Evolutionary conservation across 2,797 vertebrate genomes (phyloP).

Genomic region (Glyptemys insculpta): DNA sequence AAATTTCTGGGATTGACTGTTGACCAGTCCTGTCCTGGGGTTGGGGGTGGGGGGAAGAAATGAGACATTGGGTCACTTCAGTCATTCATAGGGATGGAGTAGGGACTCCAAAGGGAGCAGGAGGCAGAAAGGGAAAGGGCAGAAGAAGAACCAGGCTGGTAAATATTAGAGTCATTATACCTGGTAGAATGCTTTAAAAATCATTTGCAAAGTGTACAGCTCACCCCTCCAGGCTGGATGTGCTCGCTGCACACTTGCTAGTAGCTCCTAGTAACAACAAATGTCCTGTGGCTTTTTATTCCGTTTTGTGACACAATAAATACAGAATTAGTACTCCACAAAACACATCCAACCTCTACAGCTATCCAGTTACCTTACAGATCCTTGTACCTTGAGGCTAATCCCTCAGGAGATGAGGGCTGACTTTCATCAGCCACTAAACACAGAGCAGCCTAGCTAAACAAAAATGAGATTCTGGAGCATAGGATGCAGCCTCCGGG

Average conservation of each 20-base stretch:
- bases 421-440: not conserved
- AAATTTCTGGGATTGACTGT: not conserved
- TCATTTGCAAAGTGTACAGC: not conserved
- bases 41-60: not conserved
- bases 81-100: not conserved
- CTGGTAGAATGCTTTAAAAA: not conserved
- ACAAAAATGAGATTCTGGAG: not conserved
- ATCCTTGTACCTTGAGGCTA: not conserved
- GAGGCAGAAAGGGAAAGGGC: not conserved
- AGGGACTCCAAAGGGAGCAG: not conserved
- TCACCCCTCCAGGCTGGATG: not conserved
- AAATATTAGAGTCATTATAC: not conserved
- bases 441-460: not conserved
- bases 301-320: not conserved
- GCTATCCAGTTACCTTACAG: not conserved
- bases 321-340: not conserved
- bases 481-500: not conserved
- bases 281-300: not conserved
- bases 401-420: not conserved
- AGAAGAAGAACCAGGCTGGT: not conserved
- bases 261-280: not conserved
- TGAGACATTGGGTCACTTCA: not conserved
- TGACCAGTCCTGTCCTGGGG: rapidly evolving
- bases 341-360: not conserved
- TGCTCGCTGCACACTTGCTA: not conserved